Evolutionary conservation across 92 coral and sea anemone genomes (phyloP).

Genomic region (Ricordea florida): DNA sequence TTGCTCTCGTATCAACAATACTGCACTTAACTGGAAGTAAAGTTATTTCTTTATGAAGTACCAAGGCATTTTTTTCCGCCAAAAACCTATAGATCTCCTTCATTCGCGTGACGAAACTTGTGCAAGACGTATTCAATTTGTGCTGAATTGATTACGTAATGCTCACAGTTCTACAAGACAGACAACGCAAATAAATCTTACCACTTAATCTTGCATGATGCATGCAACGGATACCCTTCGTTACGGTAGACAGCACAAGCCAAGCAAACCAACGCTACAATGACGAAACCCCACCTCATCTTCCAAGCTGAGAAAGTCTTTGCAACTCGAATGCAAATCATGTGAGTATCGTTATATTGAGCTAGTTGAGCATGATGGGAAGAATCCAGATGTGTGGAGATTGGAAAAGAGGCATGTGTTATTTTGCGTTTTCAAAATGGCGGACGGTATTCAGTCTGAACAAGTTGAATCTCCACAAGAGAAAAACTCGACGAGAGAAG

Average conservation of each 20-base stretch:
- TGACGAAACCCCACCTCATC: background rate
- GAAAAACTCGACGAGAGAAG: slow-evolving; percentile 40
- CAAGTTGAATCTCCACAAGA: slow-evolving; percentile 46
- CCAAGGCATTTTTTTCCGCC: too few relatives aligned
- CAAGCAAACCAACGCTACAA: slow-evolving; percentile 11
- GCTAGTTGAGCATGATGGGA: slow-evolving; percentile 32
- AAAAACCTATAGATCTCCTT: too few relatives aligned
- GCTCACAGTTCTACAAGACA: background rate
- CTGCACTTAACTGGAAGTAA: too few relatives aligned
- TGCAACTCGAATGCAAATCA: background rate
- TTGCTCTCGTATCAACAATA: too few relatives aligned
- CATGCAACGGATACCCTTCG: slow-evolving; percentile 56
- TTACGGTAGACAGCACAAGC: background rate
- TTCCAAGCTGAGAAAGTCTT: background rate
- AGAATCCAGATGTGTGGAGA: background rate
- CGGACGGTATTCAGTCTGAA: slow-evolving; percentile 55
- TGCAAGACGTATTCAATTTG: too few relatives aligned
- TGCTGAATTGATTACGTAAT: too few relatives aligned
- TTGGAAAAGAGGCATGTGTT: slow-evolving; percentile 61
- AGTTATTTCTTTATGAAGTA: too few relatives aligned
- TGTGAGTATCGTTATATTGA: background rate
- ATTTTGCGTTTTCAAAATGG: slow-evolving; percentile 62
- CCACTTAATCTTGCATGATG: slow-evolving; percentile 89
- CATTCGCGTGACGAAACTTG: too few relatives aligned
- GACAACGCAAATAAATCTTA: slow-evolving; percentile 9